phyloP scores from a whole-genome alignment of 2,888 invertebrate genomes.

The Mongoloraphidia duomilia region DNA sequence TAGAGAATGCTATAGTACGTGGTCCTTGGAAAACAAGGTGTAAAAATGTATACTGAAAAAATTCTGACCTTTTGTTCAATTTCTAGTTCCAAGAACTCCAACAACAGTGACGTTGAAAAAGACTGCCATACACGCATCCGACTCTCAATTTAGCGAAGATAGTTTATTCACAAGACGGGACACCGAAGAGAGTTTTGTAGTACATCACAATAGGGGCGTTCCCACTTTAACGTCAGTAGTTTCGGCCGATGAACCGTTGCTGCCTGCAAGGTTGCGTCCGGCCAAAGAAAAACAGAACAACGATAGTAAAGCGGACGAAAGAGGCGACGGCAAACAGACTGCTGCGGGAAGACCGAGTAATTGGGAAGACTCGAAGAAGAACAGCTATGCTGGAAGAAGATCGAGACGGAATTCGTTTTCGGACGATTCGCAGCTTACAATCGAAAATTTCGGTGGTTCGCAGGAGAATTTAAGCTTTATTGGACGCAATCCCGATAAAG shows the following conservation, averaged over 20 bases:
- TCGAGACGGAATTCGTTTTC: slow-evolving; percentile 71
- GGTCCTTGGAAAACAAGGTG: no score
- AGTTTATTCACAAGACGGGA: slow-evolving; percentile 23
- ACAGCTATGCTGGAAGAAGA: slow-evolving; percentile 65
- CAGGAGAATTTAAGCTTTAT: slow-evolving; percentile 79
- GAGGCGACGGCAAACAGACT: slow-evolving; percentile 32
- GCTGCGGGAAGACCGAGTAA: slow-evolving; percentile 72
- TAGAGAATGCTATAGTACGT: no score
- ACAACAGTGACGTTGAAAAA: slow-evolving; percentile 30
- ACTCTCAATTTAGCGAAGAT: slow-evolving; percentile 29
- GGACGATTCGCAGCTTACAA: slow-evolving; percentile 80
- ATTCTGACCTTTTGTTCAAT: neutral
- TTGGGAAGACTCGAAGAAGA: slow-evolving; percentile 60
- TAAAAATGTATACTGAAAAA: no score
- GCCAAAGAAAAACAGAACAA: slow-evolving; percentile 47
- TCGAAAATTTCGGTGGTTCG: slow-evolving; percentile 86
- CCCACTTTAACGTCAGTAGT: slow-evolving; percentile 59
- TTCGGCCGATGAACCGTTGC: slow-evolving; percentile 37
- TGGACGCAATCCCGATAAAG: slow-evolving; percentile 71
- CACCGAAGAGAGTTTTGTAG: slow-evolving; percentile 58
- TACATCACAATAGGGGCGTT: slow-evolving; percentile 64
- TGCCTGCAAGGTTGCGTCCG: slow-evolving; percentile 40
- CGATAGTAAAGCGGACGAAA: slow-evolving; percentile 53
- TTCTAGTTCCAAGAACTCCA: slow-evolving; percentile 37
- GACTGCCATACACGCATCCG: slow-evolving; percentile 27